phyloP scores from a whole-genome alignment of 2,797 vertebrate genomes.

The Pteronotus mesoamericanus region DNA sequence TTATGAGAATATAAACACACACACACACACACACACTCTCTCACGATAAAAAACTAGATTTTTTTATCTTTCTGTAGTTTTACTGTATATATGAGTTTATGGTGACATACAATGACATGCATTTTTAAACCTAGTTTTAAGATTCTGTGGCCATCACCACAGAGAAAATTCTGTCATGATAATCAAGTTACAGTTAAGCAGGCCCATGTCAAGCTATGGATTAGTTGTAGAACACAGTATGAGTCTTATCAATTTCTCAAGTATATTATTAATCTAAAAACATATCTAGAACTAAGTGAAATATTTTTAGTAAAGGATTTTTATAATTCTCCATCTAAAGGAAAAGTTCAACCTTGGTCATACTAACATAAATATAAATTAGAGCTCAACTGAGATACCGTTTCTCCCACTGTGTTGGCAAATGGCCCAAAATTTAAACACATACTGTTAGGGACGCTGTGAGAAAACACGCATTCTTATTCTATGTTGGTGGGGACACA shows the following conservation, averaged over 20 bases:
- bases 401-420: neutral
- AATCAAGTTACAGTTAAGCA: neutral
- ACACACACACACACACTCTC: neutral
- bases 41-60: neutral
- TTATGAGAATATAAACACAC: neutral
- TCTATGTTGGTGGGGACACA: neutral
- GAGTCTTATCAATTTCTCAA: neutral
- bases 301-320: neutral
- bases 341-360: neutral
- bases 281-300: neutral
- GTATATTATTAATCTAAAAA: neutral
- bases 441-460: neutral
- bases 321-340: neutral
- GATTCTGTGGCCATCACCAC: neutral
- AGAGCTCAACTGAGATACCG: neutral
- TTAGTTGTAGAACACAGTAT: neutral
- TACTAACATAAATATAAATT: neutral
- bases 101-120: neutral
- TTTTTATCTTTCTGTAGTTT: neutral
- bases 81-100: neutral
- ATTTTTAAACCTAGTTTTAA: neutral
- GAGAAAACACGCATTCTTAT: neutral
- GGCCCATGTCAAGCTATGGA: neutral
- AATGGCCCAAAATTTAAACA: neutral
- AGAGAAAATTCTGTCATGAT: neutral